phyloP scores from a whole-genome alignment of 1,140 invertebrate species.

The Planococcus citri region DNA sequence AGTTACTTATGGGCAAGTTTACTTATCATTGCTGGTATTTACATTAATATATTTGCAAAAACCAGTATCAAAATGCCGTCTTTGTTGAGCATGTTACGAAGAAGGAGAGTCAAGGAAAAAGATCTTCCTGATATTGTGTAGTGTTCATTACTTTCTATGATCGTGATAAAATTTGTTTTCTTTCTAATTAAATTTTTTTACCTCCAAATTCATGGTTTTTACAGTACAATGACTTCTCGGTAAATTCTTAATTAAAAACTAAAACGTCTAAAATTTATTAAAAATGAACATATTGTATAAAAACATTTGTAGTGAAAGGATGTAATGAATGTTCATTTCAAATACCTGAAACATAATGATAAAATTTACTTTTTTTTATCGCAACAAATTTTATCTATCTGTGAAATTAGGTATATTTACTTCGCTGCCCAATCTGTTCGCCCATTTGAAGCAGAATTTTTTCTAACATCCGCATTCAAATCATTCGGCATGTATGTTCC shows the following conservation, averaged over 20 bases:
- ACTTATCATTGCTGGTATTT: constrained; percentile 77
- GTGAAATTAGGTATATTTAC: background rate
- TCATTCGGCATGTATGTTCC: background rate
- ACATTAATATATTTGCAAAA: constrained; percentile 79
- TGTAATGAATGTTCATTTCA: background rate
- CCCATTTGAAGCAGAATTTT: background rate
- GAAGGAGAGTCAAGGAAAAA: background rate
- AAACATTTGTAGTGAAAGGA: no score
- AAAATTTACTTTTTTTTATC: no score
- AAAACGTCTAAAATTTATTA: no score
- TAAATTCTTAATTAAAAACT: no score
- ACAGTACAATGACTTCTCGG: no score
- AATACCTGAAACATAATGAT: background rate
- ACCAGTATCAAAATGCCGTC: constrained; percentile 30
- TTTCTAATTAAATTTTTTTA: no score
- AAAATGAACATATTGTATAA: no score
- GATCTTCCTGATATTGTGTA: background rate
- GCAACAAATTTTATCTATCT: no score
- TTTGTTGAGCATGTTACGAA: background rate
- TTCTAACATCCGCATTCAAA: background rate
- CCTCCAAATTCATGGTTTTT: no score
- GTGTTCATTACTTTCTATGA: background rate
- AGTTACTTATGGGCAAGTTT: constrained; percentile 83
- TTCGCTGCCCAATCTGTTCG: constrained; percentile 1
- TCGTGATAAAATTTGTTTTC: no score